A percentile compares a stretch with the other conserved stretches of the same genome.
phyloP scores from a whole-genome alignment of 2,888 invertebrate genomes.

The Eupithecia subumbrata region DNA sequence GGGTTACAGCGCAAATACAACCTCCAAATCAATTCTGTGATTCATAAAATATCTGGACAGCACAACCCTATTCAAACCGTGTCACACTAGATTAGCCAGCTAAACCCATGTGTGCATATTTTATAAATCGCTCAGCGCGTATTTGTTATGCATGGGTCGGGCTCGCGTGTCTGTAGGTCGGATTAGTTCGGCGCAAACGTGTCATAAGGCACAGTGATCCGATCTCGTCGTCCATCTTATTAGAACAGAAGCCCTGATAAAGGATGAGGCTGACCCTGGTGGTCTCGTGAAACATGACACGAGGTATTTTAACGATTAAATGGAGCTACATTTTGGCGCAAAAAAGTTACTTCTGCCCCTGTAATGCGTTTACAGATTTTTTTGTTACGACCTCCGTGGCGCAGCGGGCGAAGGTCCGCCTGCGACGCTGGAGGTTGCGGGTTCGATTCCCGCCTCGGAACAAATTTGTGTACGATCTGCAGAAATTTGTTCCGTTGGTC shows the following conservation, averaged over 20 bases:
- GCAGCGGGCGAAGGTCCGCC: too few species aligned
- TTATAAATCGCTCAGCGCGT: conserved; percentile 34
- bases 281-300: not conserved
- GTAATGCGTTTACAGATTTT: too few species aligned
- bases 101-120: conserved; percentile 32
- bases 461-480: too few species aligned
- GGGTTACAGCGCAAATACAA: not conserved
- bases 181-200: conserved; percentile 34
- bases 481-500: too few species aligned
- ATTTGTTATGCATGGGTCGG: conserved; percentile 36
- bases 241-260: conserved; percentile 1
- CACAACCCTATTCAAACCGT: conserved; percentile 21
- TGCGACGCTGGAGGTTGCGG: too few species aligned
- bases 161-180: conserved; percentile 25
- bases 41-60: not conserved
- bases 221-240: conserved; percentile 18
- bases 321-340: not conserved
- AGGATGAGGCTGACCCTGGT: not conserved
- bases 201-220: conserved; percentile 26
- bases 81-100: conserved; percentile 30
- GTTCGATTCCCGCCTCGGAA: too few species aligned
- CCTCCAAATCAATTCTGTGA: not conserved
- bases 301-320: not conserved
- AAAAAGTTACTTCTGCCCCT: not conserved
- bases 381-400: too few species aligned